These are phyloP conservation scores for Graphium colonna DNA, from an alignment of 2,888 invertebrate species.

Conservation along the genomic window DNA sequence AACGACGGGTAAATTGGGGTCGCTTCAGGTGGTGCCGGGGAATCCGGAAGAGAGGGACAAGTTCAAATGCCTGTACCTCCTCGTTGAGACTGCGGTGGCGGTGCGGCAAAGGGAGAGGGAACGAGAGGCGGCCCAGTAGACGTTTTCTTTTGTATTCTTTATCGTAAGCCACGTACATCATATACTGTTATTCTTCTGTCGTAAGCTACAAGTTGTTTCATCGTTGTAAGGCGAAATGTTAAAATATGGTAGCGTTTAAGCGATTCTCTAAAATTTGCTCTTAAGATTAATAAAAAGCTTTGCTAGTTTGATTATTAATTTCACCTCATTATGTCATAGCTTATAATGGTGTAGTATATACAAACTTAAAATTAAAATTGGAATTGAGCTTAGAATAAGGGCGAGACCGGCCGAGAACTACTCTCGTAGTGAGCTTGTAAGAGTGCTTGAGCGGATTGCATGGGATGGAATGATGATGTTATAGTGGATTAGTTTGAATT, in stretches of 20 bases:
- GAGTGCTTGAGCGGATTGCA: no score
- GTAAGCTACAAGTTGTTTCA: no score
- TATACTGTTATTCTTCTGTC: no score
- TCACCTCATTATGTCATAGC: no score
- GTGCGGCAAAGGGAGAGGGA: constrained; percentile 64
- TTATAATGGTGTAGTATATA: no score
- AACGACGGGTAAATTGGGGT: neutral
- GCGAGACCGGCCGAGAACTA: no score
- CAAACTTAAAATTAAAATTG: no score
- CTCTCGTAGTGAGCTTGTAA: no score
- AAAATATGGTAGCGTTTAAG: constrained; percentile 16
- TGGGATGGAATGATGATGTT: no score
- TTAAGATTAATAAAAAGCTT: constrained; percentile 15
- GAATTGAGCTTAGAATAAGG: no score
- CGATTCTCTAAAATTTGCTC: neutral
- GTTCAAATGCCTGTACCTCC: constrained; percentile 63
- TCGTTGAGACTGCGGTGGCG: constrained; percentile 66
- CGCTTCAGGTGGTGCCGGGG: constrained; percentile 61
- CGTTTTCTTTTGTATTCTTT: constrained; percentile 26
- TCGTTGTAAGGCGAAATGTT: constrained; percentile 10
- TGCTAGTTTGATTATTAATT: no score
- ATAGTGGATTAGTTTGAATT: no score
- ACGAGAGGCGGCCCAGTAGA: constrained; percentile 40
- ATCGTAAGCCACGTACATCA: neutral
- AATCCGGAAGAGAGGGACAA: constrained; percentile 45